These are phyloP conservation scores for Beris chalybata DNA, from an alignment of 2,888 invertebrate species.

Conservation along the genomic window DNA sequence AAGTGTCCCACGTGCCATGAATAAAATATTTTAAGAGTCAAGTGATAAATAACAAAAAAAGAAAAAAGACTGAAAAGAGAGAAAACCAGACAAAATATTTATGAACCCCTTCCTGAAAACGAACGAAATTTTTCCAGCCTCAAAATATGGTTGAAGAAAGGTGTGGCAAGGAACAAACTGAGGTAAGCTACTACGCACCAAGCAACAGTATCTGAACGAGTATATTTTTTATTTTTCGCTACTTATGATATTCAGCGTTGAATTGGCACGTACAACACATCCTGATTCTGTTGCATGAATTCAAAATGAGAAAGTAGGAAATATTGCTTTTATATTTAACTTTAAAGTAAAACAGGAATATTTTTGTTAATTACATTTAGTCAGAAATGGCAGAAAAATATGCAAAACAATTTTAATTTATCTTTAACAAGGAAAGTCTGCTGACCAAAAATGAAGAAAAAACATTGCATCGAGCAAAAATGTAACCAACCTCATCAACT, in stretches of 20 bases:
- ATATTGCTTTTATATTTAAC: no score
- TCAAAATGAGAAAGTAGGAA: conserved; percentile 5
- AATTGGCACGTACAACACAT: conserved; percentile 21
- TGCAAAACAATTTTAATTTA: no score
- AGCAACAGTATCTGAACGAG: conserved; percentile 4
- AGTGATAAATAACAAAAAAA: conserved; percentile 28
- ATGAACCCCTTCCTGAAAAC: conserved; percentile 17
- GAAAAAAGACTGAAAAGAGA: not conserved
- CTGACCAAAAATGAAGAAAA: no score
- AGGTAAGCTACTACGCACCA: conserved; percentile 1
- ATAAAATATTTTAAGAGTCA: conserved; percentile 32
- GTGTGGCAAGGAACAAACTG: not conserved
- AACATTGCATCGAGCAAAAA: no score
- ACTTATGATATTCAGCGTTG: conserved; percentile 10
- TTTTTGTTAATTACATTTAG: no score
- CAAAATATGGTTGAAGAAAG: conserved; percentile 7
- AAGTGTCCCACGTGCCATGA: conserved; percentile 28
- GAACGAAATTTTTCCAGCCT: conserved; percentile 10
- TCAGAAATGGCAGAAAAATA: no score
- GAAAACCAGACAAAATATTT: conserved; percentile 19
- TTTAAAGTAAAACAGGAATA: no score
- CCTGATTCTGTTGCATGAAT: conserved; percentile 16
- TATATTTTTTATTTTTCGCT: conserved; percentile 6
- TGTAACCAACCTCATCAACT: no score
- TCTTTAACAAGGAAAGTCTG: no score